A percentile compares a stretch with the other conserved stretches of the same genome.
Evolutionary conservation across 2,888 invertebrate genomes (phyloP).

Genomic region (Hydrotaea cyrtoneurina): DNA sequence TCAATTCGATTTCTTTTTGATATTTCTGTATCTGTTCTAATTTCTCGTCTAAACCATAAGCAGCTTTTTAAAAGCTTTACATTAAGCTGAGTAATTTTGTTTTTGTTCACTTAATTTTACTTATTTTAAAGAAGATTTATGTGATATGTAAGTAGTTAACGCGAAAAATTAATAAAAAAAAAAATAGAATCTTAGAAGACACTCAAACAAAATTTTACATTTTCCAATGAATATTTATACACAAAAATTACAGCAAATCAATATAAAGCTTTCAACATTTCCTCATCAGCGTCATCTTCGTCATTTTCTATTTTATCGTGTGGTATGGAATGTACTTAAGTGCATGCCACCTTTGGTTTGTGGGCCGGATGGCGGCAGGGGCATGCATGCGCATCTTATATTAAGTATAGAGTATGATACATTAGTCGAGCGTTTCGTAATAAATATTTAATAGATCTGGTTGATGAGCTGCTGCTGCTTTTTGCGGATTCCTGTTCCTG

Average conservation of each 20-base stretch:
- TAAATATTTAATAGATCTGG: slow-evolving; percentile 39
- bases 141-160: not conserved
- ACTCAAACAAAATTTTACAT: slow-evolving; percentile 48
- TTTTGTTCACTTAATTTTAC: slow-evolving; percentile 48
- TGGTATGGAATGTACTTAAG: slow-evolving; percentile 35
- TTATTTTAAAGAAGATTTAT: slow-evolving; percentile 42
- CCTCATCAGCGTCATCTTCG: slow-evolving; percentile 1
- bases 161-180: slow-evolving; percentile 34
- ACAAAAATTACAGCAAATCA: slow-evolving; percentile 69
- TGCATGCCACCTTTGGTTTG: not conserved
- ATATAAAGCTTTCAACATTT: slow-evolving; percentile 68
- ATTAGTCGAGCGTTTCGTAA: slow-evolving; percentile 38
- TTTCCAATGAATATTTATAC: slow-evolving; percentile 59
- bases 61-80: slow-evolving; percentile 69
- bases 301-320: not conserved
- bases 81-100: slow-evolving; percentile 69
- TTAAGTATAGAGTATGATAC: slow-evolving; percentile 21
- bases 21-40: slow-evolving; percentile 11
- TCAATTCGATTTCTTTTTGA: slow-evolving; percentile 37
- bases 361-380: not conserved
- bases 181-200: slow-evolving; percentile 15
- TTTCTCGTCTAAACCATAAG: slow-evolving; percentile 25
- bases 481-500: not conserved
- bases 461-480: slow-evolving; percentile 35
- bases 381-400: slow-evolving; percentile 17